These are phyloP conservation scores for Scolanthus callimorphus DNA, from an alignment of 92 coral and sea anemone species.

Conservation along the genomic window DNA sequence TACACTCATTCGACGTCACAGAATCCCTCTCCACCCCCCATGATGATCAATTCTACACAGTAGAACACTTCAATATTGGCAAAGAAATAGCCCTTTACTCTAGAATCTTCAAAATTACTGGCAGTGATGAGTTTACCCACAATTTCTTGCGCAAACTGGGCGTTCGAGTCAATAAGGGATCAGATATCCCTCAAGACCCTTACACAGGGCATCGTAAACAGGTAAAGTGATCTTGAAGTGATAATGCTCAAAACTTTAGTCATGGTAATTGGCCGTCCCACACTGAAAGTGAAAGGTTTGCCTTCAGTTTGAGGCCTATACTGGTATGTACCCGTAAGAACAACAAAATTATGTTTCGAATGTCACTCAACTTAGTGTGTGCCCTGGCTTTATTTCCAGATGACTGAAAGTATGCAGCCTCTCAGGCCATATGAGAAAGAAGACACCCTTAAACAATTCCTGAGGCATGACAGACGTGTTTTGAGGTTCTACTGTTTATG, in stretches of 20 bases:
- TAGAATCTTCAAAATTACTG: conserved; percentile 87
- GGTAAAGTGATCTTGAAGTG: conserved; percentile 59
- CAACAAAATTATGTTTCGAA: neutral
- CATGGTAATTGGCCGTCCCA: neutral
- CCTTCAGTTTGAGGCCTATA: no score
- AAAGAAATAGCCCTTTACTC: conserved; percentile 88
- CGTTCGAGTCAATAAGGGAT: conserved; percentile 67
- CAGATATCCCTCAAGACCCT: conserved; percentile 77
- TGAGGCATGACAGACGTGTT: conserved; percentile 87
- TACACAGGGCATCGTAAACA: conserved; percentile 75
- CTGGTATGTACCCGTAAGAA: no score
- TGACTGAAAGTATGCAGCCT: conserved; percentile 97
- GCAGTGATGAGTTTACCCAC: conserved; percentile 97
- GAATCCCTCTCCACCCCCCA: conserved; percentile 92
- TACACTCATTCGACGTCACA: conserved; percentile 94
- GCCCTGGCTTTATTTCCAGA: conserved; percentile 26
- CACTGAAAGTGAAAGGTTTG: neutral
- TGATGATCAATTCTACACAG: conserved; percentile 93
- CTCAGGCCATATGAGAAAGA: conserved; percentile 96
- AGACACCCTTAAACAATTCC: conserved; percentile 92
- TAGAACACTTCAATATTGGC: conserved; percentile 96
- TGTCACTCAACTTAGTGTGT: neutral
- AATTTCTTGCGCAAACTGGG: conserved; percentile 95
- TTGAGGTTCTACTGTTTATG: conserved; percentile 90
- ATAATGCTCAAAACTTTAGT: no score